A percentile compares a stretch with the other conserved stretches of the same genome.
phyloP scores from a whole-genome alignment of 2,113 vertebrate genomes.

The Microcebus jonahi region DNA sequence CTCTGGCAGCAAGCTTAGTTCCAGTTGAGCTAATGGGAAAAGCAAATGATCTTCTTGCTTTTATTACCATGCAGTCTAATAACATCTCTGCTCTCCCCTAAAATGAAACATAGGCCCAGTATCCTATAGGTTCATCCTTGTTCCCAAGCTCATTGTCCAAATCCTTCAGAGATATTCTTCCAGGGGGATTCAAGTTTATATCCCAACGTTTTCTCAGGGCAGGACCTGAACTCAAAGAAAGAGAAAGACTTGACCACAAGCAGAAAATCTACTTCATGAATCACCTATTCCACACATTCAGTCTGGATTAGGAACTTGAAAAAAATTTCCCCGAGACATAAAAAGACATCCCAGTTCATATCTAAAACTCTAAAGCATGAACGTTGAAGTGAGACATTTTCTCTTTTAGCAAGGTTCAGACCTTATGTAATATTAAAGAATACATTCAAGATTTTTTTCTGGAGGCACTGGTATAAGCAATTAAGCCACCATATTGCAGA shows the following conservation, averaged over 20 bases:
- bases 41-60: slow-evolving; percentile 5
- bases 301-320: not conserved
- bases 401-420: slow-evolving; percentile 9
- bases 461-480: not conserved
- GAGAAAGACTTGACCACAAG: slow-evolving; percentile 25
- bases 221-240: slow-evolving; percentile 17
- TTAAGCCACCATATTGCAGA: not conserved
- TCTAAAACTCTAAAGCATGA: slow-evolving; percentile 31
- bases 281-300: not conserved
- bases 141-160: not conserved
- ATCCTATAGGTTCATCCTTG: not conserved
- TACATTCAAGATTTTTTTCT: not conserved
- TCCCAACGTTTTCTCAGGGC: not conserved
- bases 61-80: not conserved
- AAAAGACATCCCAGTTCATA: not conserved
- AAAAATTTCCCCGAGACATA: not conserved
- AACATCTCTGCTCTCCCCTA: not conserved
- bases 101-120: not conserved
- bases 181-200: not conserved
- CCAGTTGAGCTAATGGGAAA: not conserved
- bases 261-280: slow-evolving; percentile 12
- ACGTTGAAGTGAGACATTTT: not conserved
- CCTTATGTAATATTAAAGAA: not conserved
- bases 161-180: not conserved
- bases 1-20: not conserved